These are phyloP conservation scores for Glaucidium brasilianum DNA, from an alignment of 2,113 vertebrate species.

Conservation along the genomic window DNA sequence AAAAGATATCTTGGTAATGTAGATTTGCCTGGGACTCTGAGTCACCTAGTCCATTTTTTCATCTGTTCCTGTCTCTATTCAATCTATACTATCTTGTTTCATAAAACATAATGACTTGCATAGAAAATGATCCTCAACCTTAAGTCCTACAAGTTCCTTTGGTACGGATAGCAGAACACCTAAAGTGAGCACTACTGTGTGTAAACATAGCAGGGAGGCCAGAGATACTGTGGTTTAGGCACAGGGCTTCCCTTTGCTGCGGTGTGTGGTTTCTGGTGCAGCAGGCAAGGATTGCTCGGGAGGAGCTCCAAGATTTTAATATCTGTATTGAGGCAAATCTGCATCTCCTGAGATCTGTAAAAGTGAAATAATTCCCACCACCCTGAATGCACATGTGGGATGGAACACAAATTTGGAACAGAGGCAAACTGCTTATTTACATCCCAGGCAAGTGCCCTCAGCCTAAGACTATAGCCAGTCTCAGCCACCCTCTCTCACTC, in stretches of 20 bases:
- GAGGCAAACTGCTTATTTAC: neutral
- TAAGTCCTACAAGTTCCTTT: neutral
- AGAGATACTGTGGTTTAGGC: neutral
- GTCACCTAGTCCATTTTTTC: neutral
- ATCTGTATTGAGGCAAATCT: neutral
- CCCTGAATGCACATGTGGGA: neutral
- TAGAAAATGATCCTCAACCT: neutral
- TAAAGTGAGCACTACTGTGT: neutral
- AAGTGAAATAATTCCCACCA: neutral
- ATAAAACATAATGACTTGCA: neutral
- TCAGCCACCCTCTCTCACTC: accelerated
- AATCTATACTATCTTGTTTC: neutral
- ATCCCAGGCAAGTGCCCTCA: neutral
- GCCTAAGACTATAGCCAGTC: neutral
- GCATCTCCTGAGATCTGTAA: neutral
- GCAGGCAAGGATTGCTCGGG: neutral
- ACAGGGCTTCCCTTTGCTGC: neutral
- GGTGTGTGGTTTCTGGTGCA: neutral
- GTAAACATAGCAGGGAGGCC: neutral
- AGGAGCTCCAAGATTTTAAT: neutral
- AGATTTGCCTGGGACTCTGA: neutral
- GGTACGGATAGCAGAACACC: neutral
- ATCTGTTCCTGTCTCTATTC: neutral
- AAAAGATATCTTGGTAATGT: neutral
- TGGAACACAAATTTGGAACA: neutral